Evolutionary conservation across 2,888 invertebrate species (phyloP), one percentile per base, ranked within the genome.

Genomic region (Brachypterus glaber): DNA sequence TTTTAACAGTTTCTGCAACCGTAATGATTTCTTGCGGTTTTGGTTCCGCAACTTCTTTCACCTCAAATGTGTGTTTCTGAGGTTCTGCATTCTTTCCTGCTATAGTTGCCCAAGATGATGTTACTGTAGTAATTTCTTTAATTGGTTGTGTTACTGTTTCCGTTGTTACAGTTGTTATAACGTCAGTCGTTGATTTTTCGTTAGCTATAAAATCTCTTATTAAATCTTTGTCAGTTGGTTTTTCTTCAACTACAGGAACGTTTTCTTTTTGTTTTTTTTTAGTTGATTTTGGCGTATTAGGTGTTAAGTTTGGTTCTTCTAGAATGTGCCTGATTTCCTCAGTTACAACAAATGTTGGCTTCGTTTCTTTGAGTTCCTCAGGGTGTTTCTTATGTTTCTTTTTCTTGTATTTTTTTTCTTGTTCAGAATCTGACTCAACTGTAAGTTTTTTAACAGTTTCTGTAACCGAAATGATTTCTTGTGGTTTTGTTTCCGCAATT

Each of bases 1-100:
- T 9, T 27, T 9, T 11, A 5, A 11, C 12, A 5, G 8, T 27
- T 9, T 27, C 27, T 27, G 27, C 11, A 9, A 27, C 12, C 7
- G 8, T 13, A n/a, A n/a, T n/a, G 8, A 11, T 13, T 27, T 5
- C 8, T 11, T 9, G 12, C 8, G 27, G 7, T 27, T 27, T 27
- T n/a, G n/a, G n/a, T 9, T 27, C 12, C 8, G 27, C 8, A 9
- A 9, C 33, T 9, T 9, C 12, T 5, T 5, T 27, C 12, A 13
- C 4, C 5, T 5, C 8, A 9, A 13, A 27, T 9, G 4, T 11
- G 12, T 11, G 12, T 11, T 27, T 13, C 12, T 27, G 11, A 11
- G 27, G 33, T 4, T 40, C 25, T 26, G 40, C 17, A 30, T 40
- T 40, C n/a, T 34, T 37, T 25, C 40, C 35, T 3, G 37, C 43